Conservation (phyloP, 2,888 invertebrate genomes). For the Drosophila nr. perissopoda region DNA sequence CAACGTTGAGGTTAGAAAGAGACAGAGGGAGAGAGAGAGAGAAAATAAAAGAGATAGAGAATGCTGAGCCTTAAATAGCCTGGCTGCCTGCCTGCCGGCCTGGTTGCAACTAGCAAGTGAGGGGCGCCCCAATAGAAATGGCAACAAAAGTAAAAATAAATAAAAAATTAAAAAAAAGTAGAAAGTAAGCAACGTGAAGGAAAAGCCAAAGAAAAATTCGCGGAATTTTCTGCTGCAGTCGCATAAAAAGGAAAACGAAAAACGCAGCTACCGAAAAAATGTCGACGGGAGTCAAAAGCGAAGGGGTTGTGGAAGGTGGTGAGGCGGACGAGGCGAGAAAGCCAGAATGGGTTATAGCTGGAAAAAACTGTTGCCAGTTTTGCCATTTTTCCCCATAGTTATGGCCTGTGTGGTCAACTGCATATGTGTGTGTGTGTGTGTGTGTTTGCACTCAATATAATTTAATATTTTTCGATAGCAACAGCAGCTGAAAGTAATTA, state of each 20-base stretch:
- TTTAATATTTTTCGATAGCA: slow-evolving; percentile 79
- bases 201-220: slow-evolving; percentile 69
- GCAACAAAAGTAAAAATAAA: slow-evolving; percentile 37
- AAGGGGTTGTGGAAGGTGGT: slow-evolving; percentile 28
- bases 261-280: slow-evolving; percentile 61
- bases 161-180: neutral
- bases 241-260: slow-evolving; percentile 59
- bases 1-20: slow-evolving; percentile 31
- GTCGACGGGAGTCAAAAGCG: slow-evolving; percentile 56
- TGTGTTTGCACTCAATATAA: slow-evolving; percentile 76
- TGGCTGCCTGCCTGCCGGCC: slow-evolving; percentile 22
- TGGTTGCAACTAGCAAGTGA: slow-evolving; percentile 12
- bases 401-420: slow-evolving; percentile 53
- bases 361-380: slow-evolving; percentile 30
- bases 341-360: slow-evolving; percentile 2
- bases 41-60: neutral
- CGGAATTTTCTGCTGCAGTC: slow-evolving; percentile 77
- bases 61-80: slow-evolving; percentile 52
- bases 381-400: slow-evolving; percentile 44
- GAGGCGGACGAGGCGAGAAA: neutral
- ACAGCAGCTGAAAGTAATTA: slow-evolving; percentile 79
- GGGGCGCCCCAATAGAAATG: slow-evolving; percentile 48
- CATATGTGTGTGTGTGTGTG: slow-evolving; percentile 21
- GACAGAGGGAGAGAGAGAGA: neutral
- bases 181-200: slow-evolving; percentile 14